Conservation (phyloP, 2,797 vertebrate species). For the Luscinia megarhynchos region DNA sequence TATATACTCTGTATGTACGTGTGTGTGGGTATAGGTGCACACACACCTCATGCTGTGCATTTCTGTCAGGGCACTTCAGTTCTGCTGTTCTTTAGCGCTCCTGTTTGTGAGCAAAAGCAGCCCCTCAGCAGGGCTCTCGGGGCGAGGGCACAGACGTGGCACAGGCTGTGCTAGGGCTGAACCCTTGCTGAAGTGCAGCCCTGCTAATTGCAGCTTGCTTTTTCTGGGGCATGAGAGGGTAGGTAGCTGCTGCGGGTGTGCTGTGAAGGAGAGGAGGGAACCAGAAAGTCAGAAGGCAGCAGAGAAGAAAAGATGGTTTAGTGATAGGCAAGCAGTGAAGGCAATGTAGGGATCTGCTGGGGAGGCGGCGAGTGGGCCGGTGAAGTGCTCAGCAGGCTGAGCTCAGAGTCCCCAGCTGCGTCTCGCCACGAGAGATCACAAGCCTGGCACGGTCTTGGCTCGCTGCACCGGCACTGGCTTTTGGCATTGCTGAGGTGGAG, state of each 20-base stretch:
- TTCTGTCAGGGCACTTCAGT: conserved; percentile 73
- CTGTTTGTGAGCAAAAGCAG: neutral
- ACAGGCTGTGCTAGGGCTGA: conserved; percentile 1
- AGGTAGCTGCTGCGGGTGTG: neutral
- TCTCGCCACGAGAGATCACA: conserved; percentile 30
- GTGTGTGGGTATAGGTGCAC: conserved; percentile 59
- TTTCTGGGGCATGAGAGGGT: neutral
- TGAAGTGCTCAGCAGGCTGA: conserved; percentile 64
- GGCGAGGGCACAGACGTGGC: neutral
- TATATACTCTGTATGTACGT: conserved; percentile 72
- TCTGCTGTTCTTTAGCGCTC: conserved; percentile 54
- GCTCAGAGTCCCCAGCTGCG: conserved; percentile 50
- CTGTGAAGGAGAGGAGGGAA: neutral
- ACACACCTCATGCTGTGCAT: conserved; percentile 72
- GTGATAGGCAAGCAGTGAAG: neutral
- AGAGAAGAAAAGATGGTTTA: neutral
- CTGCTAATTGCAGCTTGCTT: conserved; percentile 7
- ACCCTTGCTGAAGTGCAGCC: neutral
- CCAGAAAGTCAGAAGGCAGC: conserved; percentile 28
- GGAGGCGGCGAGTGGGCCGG: conserved; percentile 48
- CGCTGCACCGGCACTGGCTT: neutral
- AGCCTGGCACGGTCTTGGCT: conserved; percentile 12
- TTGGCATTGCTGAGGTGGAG: conserved; percentile 4
- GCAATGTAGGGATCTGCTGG: neutral
- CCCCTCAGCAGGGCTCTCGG: conserved; percentile 34